phyloP scores from a whole-genome alignment of 2,888 invertebrate genomes.

The Acrobasis suavella region DNA sequence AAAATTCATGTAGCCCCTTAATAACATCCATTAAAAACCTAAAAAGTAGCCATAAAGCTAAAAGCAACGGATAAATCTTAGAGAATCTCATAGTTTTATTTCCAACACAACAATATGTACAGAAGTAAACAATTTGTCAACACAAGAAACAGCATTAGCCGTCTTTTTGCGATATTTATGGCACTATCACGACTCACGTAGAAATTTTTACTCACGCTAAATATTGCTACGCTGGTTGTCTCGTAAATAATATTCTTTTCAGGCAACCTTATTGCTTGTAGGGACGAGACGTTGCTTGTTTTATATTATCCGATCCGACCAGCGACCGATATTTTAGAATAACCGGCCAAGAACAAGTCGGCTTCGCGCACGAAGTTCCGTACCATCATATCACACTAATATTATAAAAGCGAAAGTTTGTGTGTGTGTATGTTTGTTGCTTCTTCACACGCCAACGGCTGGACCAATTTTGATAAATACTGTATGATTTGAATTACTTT shows the following conservation, averaged over 20 bases:
- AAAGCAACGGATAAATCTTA: neutral
- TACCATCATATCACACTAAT: too few relatives aligned
- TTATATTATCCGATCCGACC: conserved; percentile 2
- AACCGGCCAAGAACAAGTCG: too few relatives aligned
- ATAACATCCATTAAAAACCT: too few relatives aligned
- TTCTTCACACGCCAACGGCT: too few relatives aligned
- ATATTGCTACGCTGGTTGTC: conserved; percentile 65
- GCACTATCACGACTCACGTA: conserved; percentile 61
- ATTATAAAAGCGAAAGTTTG: too few relatives aligned
- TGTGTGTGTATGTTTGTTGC: too few relatives aligned
- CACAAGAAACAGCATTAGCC: conserved; percentile 58
- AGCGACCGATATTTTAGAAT: too few relatives aligned
- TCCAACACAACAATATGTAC: neutral
- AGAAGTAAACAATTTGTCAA: conserved; percentile 22
- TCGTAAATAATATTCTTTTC: conserved; percentile 81
- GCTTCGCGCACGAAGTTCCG: too few relatives aligned
- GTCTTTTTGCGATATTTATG: conserved; percentile 74
- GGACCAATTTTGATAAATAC: too few relatives aligned
- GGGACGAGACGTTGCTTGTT: neutral
- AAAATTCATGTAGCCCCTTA: too few relatives aligned
- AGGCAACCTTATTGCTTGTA: conserved; percentile 64
- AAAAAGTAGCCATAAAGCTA: neutral
- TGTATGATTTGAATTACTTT: too few relatives aligned
- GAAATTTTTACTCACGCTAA: conserved; percentile 72
- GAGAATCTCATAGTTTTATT: neutral